Evolutionary conservation across 2,888 invertebrate genomes (phyloP).

Genomic region (Boloria euphrosyne): DNA sequence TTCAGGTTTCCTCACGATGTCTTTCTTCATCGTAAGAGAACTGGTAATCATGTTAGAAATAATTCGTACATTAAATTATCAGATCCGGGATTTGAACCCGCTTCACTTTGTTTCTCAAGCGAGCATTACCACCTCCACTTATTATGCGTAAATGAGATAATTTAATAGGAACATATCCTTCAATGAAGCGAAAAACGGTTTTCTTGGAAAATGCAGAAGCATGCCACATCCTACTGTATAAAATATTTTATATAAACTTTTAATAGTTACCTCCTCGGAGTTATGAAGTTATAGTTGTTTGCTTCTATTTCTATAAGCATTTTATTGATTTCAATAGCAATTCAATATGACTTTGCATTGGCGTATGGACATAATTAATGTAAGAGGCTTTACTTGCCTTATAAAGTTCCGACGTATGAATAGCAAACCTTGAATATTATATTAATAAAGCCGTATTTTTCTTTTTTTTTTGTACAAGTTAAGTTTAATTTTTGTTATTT

Average conservation of each 20-base stretch:
- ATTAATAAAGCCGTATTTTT: neutral
- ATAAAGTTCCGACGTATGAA: slow-evolving; percentile 10
- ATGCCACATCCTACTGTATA: slow-evolving; percentile 3
- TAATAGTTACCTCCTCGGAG: slow-evolving; percentile 17
- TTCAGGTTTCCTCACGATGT: too few relatives aligned
- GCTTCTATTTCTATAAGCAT: slow-evolving; percentile 12
- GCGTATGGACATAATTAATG: slow-evolving; percentile 11
- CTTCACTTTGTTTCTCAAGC: too few relatives aligned
- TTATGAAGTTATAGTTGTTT: slow-evolving; percentile 12
- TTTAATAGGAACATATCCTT: neutral
- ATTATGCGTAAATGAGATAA: neutral
- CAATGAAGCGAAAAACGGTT: neutral
- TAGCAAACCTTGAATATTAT: slow-evolving; percentile 14
- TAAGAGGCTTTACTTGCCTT: slow-evolving; percentile 8
- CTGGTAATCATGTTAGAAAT: too few relatives aligned
- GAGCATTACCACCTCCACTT: too few relatives aligned
- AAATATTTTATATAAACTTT: slow-evolving; percentile 16
- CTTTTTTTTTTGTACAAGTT: neutral
- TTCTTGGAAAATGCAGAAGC: neutral
- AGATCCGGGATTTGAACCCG: too few relatives aligned
- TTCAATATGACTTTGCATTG: slow-evolving; percentile 14
- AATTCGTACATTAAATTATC: too few relatives aligned
- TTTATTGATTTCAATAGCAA: slow-evolving; percentile 16
- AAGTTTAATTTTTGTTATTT: neutral
- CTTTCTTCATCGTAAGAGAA: too few relatives aligned